A percentile compares a stretch with the other conserved stretches of the same genome.
phyloP scores from a whole-genome alignment of 2,888 invertebrate species.

The Melipona beecheii region DNA sequence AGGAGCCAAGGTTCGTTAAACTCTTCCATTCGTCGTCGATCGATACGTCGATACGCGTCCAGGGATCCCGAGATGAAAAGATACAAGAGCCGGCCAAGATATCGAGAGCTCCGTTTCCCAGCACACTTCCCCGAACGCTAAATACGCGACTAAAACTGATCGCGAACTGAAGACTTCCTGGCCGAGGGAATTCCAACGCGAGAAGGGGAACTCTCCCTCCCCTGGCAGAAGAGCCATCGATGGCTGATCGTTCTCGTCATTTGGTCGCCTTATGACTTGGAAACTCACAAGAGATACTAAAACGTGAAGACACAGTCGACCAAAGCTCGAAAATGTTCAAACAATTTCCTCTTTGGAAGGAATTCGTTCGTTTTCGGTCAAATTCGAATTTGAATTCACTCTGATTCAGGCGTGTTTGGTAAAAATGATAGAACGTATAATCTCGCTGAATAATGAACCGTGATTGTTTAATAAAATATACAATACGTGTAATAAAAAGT shows the following conservation, averaged over 20 bases:
- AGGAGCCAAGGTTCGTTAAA: conserved; percentile 17
- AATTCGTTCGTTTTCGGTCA: too few species aligned
- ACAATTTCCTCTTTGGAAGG: too few species aligned
- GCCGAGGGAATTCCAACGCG: conserved; percentile 6
- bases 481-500: too few species aligned
- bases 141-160: conserved; percentile 14
- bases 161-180: conserved; percentile 12
- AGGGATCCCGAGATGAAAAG: conserved; percentile 14
- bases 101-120: conserved; percentile 1
- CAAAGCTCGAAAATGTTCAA: too few species aligned
- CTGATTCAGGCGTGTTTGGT: too few species aligned
- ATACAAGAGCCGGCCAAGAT: neutral
- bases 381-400: too few species aligned
- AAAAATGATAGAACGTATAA: too few species aligned
- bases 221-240: neutral
- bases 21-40: conserved; percentile 7
- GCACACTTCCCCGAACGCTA: neutral
- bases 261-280: too few species aligned
- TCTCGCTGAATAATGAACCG: too few species aligned
- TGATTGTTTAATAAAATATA: too few species aligned
- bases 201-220: neutral
- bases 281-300: too few species aligned
- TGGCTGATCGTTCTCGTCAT: neutral
- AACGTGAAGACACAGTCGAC: too few species aligned
- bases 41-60: conserved; percentile 20